These are phyloP conservation scores for Platypus cylindrus DNA, from an alignment of 2,888 invertebrate species.

Conservation along the genomic window DNA sequence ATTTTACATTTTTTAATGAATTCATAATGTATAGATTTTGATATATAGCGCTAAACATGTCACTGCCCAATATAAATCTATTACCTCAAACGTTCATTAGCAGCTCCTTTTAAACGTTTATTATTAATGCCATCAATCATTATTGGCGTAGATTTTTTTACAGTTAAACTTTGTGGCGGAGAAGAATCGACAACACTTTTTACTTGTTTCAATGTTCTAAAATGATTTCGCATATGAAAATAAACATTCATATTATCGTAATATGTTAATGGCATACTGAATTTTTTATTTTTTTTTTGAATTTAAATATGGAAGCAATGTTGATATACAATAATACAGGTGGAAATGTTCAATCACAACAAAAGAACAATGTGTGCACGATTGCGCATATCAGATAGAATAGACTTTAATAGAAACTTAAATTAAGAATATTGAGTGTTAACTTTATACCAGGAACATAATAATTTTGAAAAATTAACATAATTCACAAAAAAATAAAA, in stretches of 20 bases:
- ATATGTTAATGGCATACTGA: constrained; percentile 22
- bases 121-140: too few relatives aligned
- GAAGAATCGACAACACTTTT: constrained; percentile 33
- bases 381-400: too few relatives aligned
- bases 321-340: too few relatives aligned
- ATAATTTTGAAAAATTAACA: too few relatives aligned
- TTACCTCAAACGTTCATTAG: constrained; percentile 13
- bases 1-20: constrained; percentile 1
- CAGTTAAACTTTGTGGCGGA: constrained; percentile 24
- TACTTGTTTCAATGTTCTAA: constrained; percentile 30
- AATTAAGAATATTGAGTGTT: too few relatives aligned
- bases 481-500: too few relatives aligned
- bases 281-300: too few relatives aligned
- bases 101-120: constrained; percentile 7
- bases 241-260: constrained; percentile 25
- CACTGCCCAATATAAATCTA: background rate
- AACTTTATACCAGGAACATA: too few relatives aligned
- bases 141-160: constrained; percentile 14
- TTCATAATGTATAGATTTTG: background rate
- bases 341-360: too few relatives aligned
- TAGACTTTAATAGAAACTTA: too few relatives aligned
- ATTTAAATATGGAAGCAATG: too few relatives aligned
- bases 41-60: background rate
- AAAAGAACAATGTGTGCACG: too few relatives aligned
- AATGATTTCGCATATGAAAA: constrained; percentile 37